These are phyloP conservation scores for Lamprotornis superbus DNA, from an alignment of 2,113 vertebrate genomes.

Conservation along the genomic window DNA sequence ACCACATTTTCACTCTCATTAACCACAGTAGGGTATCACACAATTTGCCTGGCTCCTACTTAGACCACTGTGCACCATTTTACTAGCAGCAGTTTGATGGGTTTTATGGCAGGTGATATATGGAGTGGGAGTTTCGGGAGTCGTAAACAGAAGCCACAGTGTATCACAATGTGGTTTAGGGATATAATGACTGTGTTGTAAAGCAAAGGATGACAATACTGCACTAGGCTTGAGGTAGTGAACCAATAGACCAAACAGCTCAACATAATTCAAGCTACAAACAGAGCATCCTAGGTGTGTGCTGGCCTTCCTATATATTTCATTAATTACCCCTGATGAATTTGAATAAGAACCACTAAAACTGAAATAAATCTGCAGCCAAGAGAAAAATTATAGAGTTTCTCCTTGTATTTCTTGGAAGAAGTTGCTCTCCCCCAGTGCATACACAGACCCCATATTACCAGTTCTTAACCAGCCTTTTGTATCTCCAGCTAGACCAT, in stretches of 20 bases:
- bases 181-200: constrained; percentile 86
- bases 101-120: constrained; percentile 89
- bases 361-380: constrained; percentile 65
- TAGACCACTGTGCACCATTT: constrained; percentile 83
- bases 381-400: constrained; percentile 47
- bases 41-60: constrained; percentile 82
- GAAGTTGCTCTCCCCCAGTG: constrained; percentile 1
- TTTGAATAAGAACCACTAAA: constrained; percentile 73
- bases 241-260: constrained; percentile 80
- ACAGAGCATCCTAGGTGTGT: constrained; percentile 51
- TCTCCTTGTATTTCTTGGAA: constrained; percentile 55
- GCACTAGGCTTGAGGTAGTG: constrained; percentile 75
- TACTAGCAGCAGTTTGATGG: constrained; percentile 83
- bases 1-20: constrained; percentile 87
- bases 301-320: constrained; percentile 52
- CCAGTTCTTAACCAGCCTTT: constrained; percentile 31
- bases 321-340: constrained; percentile 74
- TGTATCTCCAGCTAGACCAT: neutral
- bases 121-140: constrained; percentile 84
- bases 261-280: constrained; percentile 76
- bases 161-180: constrained; percentile 86
- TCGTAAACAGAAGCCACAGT: constrained; percentile 84
- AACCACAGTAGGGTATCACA: constrained; percentile 86
- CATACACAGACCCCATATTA: neutral
- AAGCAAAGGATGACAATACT: constrained; percentile 82